Evolutionary conservation across 2,113 vertebrate species (phyloP).

Genomic region (Tautogolabrus adspersus): DNA sequence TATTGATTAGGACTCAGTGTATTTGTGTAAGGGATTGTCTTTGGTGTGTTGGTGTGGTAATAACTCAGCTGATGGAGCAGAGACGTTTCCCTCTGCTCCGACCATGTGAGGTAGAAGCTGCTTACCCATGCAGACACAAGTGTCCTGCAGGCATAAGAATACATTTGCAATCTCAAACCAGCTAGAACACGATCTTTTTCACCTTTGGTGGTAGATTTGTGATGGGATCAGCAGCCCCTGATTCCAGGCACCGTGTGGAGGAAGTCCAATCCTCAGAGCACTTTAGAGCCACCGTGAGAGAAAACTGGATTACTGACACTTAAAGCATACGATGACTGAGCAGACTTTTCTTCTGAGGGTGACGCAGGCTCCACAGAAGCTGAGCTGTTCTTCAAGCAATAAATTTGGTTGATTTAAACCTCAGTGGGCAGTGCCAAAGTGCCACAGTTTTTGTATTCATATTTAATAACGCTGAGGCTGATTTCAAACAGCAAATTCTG

Average conservation of each 20-base stretch:
- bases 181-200: conserved; percentile 44
- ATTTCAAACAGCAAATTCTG: neutral
- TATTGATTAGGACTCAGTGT: conserved; percentile 14
- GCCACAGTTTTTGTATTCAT: neutral
- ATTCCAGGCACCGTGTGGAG: conserved; percentile 37
- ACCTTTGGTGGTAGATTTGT: conserved; percentile 49
- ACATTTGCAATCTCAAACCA: conserved; percentile 43
- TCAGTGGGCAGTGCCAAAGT: neutral
- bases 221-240: conserved; percentile 39
- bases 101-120: conserved; percentile 11
- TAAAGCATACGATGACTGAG: conserved; percentile 20
- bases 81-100: conserved; percentile 3
- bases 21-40: conserved; percentile 1
- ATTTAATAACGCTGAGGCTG: neutral
- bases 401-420: neutral
- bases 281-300: conserved; percentile 43
- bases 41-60: conserved; percentile 17
- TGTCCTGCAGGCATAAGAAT: conserved; percentile 32
- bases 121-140: conserved; percentile 32
- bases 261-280: conserved; percentile 16
- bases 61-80: neutral
- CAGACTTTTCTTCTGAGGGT: conserved; percentile 7
- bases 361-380: neutral
- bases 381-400: neutral
- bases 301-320: conserved; percentile 51